Percentiles rank a stretch among this genome's conserved stretches.
These are phyloP conservation scores for Glareola pratincola DNA, from an alignment of 2,113 vertebrate genomes.

Conservation along the genomic window DNA sequence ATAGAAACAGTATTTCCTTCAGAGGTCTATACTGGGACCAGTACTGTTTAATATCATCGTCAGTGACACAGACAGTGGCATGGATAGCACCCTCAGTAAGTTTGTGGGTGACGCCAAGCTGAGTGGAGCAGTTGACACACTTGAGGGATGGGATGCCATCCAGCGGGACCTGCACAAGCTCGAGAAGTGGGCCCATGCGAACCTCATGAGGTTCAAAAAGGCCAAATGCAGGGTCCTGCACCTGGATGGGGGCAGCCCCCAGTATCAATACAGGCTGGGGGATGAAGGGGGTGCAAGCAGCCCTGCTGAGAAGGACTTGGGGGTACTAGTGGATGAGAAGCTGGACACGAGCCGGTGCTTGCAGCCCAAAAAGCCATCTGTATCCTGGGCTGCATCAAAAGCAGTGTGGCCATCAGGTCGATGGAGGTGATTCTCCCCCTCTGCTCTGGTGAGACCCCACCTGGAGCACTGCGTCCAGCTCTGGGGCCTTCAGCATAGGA, in stretches of 20 bases:
- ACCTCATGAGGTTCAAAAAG: not conserved
- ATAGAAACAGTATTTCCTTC: not conserved
- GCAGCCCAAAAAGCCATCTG: not conserved
- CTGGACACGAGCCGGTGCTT: not conserved
- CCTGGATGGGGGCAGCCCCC: not conserved
- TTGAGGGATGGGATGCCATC: not conserved
- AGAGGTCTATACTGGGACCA: not conserved
- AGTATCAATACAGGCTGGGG: not conserved
- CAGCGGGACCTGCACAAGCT: not conserved
- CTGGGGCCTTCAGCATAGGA: not conserved
- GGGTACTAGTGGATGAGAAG: not conserved
- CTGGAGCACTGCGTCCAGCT: not conserved
- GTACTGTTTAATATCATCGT: not conserved
- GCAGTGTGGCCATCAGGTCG: not conserved
- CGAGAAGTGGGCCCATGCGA: accelerated
- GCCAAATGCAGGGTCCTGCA: not conserved
- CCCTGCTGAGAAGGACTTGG: not conserved
- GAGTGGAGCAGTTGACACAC: too few relatives aligned
- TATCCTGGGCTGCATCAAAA: not conserved
- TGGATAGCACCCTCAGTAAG: not conserved
- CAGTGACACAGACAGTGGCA: not conserved
- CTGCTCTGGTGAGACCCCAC: not conserved
- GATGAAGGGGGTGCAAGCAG: not conserved
- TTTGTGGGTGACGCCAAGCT: not conserved
- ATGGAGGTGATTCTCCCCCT: not conserved